A percentile compares a stretch with the other conserved stretches of the same genome.
Conservation (phyloP, 2,797 vertebrate genomes). For the Anguilla obscura region DNA sequence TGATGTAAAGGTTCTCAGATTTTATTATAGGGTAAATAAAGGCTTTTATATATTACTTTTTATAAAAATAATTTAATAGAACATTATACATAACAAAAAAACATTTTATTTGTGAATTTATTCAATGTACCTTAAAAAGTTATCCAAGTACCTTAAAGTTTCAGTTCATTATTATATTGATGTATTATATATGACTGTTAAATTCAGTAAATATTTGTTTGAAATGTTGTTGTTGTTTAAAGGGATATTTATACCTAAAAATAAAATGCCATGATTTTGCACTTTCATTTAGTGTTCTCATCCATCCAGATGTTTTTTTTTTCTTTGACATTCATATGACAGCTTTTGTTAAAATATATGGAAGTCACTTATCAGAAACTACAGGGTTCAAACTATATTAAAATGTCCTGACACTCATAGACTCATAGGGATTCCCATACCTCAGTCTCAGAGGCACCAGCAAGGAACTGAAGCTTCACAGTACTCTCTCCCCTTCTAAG, state of each 20-base stretch:
- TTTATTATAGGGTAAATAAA: no score
- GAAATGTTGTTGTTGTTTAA: not conserved
- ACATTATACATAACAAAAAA: no score
- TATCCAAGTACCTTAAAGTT: not conserved
- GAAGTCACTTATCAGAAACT: not conserved
- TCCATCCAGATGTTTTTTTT: not conserved
- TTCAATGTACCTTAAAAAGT: no score
- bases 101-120: no score
- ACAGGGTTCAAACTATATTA: not conserved
- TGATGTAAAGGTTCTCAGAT: no score
- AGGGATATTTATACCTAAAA: not conserved
- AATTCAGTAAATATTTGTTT: not conserved
- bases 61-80: no score
- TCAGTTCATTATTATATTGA: not conserved
- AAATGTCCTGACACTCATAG: not conserved
- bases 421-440: not conserved
- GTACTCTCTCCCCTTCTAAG: no score
- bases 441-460: not conserved
- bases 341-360: not conserved
- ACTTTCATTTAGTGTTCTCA: not conserved
- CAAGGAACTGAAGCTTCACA: not conserved
- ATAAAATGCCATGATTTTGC: not conserved
- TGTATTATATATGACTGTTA: not conserved
- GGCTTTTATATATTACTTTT: no score
- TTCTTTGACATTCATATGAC: not conserved